Base-by-base conservation (phyloP, 2,888 invertebrate species). In the Aporophyla lueneburgensis region DNA sequence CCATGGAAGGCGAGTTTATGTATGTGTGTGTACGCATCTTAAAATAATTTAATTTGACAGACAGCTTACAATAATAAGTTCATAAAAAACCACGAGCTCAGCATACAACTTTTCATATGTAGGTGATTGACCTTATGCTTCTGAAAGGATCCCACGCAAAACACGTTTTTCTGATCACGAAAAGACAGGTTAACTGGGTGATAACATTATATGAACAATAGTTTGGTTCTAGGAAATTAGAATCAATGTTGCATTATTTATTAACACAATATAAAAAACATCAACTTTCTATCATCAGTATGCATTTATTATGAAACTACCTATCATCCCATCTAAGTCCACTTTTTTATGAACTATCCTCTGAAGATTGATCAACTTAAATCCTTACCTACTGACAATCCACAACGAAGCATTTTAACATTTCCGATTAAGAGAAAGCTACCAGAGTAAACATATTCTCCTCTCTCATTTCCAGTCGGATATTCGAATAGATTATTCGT, bases 401-500 rank as follows among this genome's bases (percentile, higher is more conserved):
- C 5, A 6, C 21, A 24, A 21, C 21, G 33, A 16, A 0, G 10
- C 0, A 19, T 21, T 49, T 12, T 5, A 12, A n/a, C 7, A 71
- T 33, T 70, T n/a, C 40, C 7, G 19, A 49, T 5, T 33, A 33
- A 19, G 3, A 9, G 5, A 46, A 59, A 56, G 14, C 43, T 19
- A 24, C n/a, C 49, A 14, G n/a, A 63, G 9, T 67, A 10, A n/a
- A 46, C n/a, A 46, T 19, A 16, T 54, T n/a, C 27, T 24, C 21
- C 1, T 40, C 10, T 24, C 10, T 46, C 43, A 46, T 46, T 10
- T 46, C 40, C 16, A 53, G 43, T 43, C 49, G n/a, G 27, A 74
- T 49, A 27, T 49, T 24, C n/a, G 16, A 1, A 65, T 54, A 21
- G 19, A 75, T 77, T 56, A 70, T 69, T 58, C 53, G 49, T 61